Conservation (phyloP, 1,140 invertebrate species). For the Metopolophium dirhodum region DNA sequence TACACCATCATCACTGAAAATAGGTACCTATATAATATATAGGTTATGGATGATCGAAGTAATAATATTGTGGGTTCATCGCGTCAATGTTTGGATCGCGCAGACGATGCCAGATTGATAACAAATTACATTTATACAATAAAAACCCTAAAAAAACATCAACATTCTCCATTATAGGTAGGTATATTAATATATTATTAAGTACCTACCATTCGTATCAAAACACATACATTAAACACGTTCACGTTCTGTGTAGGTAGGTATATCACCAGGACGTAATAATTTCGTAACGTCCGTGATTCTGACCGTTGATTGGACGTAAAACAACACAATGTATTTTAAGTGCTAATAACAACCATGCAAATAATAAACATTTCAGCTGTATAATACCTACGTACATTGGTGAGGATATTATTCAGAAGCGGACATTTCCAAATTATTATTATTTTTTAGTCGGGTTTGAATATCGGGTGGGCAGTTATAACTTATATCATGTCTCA, state of each 20-base stretch:
- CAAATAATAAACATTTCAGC: neutral
- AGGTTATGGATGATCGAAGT: neutral
- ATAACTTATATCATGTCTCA: neutral
- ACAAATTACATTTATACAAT: neutral
- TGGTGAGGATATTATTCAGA: neutral
- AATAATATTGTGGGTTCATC: neutral
- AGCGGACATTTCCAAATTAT: neutral
- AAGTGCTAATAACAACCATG: neutral
- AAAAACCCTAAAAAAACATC: neutral
- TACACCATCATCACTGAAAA: neutral
- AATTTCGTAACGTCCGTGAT: neutral
- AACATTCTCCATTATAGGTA: neutral
- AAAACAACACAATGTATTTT: neutral
- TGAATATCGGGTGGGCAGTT: neutral
- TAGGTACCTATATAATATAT: too few species aligned
- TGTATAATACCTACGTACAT: neutral
- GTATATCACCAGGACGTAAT: neutral
- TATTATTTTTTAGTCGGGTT: neutral
- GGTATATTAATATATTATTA: neutral
- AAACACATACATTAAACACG: neutral
- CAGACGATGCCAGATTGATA: neutral
- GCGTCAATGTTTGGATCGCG: neutral
- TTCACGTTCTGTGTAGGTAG: neutral
- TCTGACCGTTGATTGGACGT: neutral
- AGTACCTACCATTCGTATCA: neutral